Percentiles rank a stretch among this genome's conserved stretches.
Conservation (phyloP, 2,888 invertebrate genomes). For the Hipparchia sbordonii region DNA sequence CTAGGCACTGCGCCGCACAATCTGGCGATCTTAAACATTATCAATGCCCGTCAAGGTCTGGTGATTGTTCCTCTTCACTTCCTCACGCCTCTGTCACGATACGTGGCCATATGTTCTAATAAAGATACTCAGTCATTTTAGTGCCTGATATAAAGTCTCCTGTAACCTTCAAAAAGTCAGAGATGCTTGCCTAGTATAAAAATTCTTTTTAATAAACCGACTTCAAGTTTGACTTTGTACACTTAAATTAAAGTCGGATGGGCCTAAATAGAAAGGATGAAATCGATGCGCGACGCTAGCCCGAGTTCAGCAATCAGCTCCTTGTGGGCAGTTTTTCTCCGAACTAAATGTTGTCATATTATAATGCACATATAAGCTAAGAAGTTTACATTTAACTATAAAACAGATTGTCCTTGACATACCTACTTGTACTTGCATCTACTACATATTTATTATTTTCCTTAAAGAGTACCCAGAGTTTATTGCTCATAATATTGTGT, state of each 20-base stretch:
- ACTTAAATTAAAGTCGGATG: too few species aligned
- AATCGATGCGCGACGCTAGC: too few species aligned
- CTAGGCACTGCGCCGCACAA: not conserved
- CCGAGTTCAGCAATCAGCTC: too few species aligned
- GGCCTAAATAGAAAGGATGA: too few species aligned
- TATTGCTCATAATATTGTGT: not conserved
- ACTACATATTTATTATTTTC: slow-evolving; percentile 22
- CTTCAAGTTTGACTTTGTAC: too few species aligned
- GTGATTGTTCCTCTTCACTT: slow-evolving; percentile 1
- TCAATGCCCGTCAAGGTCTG: slow-evolving; percentile 11
- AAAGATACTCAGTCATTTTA: too few species aligned
- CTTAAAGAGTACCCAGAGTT: slow-evolving; percentile 11
- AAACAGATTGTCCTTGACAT: slow-evolving; percentile 29
- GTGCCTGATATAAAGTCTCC: too few species aligned
- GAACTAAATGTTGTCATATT: not conserved
- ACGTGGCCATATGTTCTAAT: not conserved
- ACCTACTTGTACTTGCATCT: not conserved
- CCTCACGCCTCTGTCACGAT: not conserved
- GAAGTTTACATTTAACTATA: not conserved
- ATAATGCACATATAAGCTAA: not conserved
- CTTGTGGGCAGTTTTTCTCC: not conserved
- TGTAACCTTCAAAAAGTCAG: too few species aligned
- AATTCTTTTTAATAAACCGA: too few species aligned
- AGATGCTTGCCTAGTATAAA: too few species aligned
- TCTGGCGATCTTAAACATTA: slow-evolving; percentile 3